Evolutionary conservation across 2,113 vertebrate species (phyloP), one percentile per base, ranked within the genome.

Genomic region (Phainopepla nitens): DNA sequence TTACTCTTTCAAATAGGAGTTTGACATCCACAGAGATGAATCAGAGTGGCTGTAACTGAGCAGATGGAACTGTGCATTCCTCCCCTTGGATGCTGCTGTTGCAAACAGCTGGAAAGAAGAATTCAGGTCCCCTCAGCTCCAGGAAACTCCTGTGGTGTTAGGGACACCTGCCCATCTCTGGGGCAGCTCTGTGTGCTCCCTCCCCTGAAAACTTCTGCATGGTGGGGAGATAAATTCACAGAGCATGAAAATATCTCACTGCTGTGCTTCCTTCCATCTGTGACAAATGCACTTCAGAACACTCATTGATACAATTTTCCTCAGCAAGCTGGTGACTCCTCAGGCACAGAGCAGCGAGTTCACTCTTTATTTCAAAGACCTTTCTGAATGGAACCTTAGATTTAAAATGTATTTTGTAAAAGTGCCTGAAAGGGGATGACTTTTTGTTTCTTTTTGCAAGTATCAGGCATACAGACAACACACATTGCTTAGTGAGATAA

Each of bases 241-340:
- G 53, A 50, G 29, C 47, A 27, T 7, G 19, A 53, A 57, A 64
- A 64, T 15, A 17, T 9, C 64, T 53, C 61, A 20, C 9, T 47
- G 83, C 16, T 57, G 57, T 64, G n/a, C 36, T 56, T 57, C 25
- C 66, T 66, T 65, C 68, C 8, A 11, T 24, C 45, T 61, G 28
- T 72, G 77, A 56, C 36, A 66, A 78, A 65, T 13, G 27, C 5
- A 36, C 50, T 79, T 47, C 39, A 62, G 49, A 83, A 8, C 28
- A 42, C 29, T 29, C 4, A 2, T 1, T 16, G 39, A 6, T 8
- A 36, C 0, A 0, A 35, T 47, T 39, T 47, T 29, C 39, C 47
- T 29, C 65, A 68, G 77, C 0, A 3, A 87, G n/a, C 41, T 57
- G 58, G 42, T 68, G 31, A 47, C 53, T 87, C 42, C 66, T 73